These are phyloP conservation scores for Alloscopus bannaensis DNA, from an alignment of 2,888 invertebrate species.

Conservation along the genomic window DNA sequence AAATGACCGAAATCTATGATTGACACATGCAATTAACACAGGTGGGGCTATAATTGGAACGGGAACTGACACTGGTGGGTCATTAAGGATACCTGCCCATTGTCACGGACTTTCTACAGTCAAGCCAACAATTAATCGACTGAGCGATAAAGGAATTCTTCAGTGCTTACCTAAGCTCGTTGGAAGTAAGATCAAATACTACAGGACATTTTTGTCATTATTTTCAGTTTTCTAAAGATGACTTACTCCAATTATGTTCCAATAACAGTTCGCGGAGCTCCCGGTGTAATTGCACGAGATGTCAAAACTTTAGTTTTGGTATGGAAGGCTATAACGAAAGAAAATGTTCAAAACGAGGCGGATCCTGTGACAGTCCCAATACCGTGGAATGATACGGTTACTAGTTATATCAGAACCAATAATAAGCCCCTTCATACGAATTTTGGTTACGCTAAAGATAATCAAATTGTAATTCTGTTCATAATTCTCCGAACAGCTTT, in stretches of 20 bases:
- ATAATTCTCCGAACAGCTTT: constrained; percentile 43
- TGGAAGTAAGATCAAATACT: constrained; percentile 51
- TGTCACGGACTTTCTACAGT: constrained; percentile 76
- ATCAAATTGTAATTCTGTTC: background rate
- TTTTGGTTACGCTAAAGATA: constrained; percentile 1
- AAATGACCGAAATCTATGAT: no score
- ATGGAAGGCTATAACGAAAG: constrained; percentile 55
- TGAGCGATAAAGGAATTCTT: constrained; percentile 68
- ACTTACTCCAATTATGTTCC: background rate
- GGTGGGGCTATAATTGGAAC: constrained; percentile 74
- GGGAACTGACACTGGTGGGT: constrained; percentile 77
- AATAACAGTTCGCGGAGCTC: constrained; percentile 57
- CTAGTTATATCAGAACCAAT: background rate
- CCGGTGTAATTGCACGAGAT: constrained; percentile 63
- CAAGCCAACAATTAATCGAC: constrained; percentile 75
- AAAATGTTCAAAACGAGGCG: constrained; percentile 59
- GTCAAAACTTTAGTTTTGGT: constrained; percentile 49
- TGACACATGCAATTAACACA: background rate
- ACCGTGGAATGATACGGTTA: constrained; percentile 68
- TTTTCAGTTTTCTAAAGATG: background rate
- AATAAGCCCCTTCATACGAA: background rate
- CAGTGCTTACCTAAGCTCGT: constrained; percentile 57
- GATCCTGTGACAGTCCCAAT: constrained; percentile 69
- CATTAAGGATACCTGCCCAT: constrained; percentile 76
- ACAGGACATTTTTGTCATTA: background rate